Evolutionary conservation across 2,888 invertebrate genomes (phyloP).

Genomic region (Parnassius orleans): DNA sequence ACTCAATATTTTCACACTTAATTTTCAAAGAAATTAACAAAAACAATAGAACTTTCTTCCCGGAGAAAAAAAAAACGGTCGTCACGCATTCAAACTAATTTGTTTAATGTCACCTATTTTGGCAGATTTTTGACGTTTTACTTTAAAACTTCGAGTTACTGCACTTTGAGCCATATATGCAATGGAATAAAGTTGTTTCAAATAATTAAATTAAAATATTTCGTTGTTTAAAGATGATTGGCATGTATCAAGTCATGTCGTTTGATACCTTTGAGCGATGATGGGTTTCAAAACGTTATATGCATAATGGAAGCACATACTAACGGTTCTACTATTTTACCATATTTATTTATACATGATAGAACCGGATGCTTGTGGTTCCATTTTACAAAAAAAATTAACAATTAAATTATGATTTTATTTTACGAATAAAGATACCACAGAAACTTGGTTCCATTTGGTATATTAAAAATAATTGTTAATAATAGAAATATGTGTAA

Average conservation of each 20-base stretch:
- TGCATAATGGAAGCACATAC: no score
- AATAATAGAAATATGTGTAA: no score
- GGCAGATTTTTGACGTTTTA: not conserved
- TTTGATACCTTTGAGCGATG: not conserved
- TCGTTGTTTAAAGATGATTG: conserved; percentile 14
- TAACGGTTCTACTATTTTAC: no score
- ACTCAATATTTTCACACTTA: not conserved
- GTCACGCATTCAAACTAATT: not conserved
- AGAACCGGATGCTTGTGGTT: no score
- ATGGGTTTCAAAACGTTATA: conserved; percentile 18
- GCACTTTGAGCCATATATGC: not conserved
- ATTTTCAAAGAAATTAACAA: not conserved
- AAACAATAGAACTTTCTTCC: not conserved
- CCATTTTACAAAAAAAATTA: no score
- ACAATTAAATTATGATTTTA: no score
- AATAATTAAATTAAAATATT: no score
- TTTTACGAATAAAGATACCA: no score
- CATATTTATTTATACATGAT: no score
- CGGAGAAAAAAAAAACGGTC: no score
- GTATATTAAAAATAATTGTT: no score
- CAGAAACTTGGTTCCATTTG: no score
- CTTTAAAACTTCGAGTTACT: conserved; percentile 9
- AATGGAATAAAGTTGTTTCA: not conserved
- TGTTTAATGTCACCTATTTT: not conserved
- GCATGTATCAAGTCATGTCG: not conserved